Conservation (phyloP, 2,888 invertebrate genomes). For the Nomada fabriciana region DNA sequence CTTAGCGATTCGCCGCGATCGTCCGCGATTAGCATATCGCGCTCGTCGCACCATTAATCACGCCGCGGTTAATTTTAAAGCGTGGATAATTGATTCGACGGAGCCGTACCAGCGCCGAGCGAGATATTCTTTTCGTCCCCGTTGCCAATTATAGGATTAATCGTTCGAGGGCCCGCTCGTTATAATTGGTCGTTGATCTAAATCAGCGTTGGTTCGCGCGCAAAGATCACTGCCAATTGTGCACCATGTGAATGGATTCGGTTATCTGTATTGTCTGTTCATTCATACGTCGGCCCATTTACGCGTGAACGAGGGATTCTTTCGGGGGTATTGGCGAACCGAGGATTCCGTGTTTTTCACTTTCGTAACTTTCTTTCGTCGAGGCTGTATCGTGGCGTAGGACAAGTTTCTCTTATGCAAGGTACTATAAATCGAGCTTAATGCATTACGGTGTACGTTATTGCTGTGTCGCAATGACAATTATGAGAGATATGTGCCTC, state of each 20-base stretch:
- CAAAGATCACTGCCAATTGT: constrained; percentile 30
- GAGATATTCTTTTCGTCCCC: neutral
- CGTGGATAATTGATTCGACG: neutral
- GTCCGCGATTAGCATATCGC: constrained; percentile 12
- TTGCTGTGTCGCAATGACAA: too few relatives aligned
- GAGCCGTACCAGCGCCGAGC: neutral
- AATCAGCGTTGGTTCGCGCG: neutral
- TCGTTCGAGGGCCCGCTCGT: neutral
- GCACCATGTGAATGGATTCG: constrained; percentile 25
- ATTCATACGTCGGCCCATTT: constrained; percentile 3
- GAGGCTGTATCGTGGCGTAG: neutral
- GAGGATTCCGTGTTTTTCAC: neutral
- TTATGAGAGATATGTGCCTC: too few relatives aligned
- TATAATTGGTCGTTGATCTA: constrained; percentile 13
- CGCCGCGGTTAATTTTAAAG: neutral
- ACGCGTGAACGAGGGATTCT: neutral
- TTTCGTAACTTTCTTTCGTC: neutral
- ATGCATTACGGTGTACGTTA: neutral
- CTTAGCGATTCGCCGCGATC: neutral
- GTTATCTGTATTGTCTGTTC: constrained; percentile 6
- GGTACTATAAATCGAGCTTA: neutral
- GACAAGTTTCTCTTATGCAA: constrained; percentile 5
- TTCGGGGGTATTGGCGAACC: constrained; percentile 32
- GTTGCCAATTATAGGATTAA: neutral
- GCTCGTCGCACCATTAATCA: constrained; percentile 15